Evolutionary conservation across 30 jellyfish, hydroid and myxozoan species (phyloP).

Genomic region (Morbakka virulenta): DNA sequence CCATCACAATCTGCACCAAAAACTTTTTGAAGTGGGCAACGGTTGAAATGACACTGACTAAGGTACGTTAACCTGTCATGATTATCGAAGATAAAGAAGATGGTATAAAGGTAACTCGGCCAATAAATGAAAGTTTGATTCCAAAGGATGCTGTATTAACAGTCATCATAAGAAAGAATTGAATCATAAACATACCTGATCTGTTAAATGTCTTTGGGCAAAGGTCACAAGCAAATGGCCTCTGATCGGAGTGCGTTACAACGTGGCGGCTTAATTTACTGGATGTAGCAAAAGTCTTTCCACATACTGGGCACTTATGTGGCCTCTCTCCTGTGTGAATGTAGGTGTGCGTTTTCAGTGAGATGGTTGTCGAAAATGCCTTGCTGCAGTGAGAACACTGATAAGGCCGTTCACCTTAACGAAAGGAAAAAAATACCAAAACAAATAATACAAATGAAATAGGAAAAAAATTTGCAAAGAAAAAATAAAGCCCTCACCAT

Average conservation of each 20-base stretch:
- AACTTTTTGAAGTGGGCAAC: too few relatives aligned
- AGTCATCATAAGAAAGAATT: too few relatives aligned
- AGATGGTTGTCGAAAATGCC: constrained; percentile 88
- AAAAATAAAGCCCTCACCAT: too few relatives aligned
- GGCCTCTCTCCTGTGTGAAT: constrained; percentile 98
- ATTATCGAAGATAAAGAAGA: too few relatives aligned
- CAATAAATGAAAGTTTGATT: too few relatives aligned
- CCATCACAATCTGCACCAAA: too few relatives aligned
- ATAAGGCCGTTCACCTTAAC: constrained; percentile 95
- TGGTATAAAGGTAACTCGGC: too few relatives aligned
- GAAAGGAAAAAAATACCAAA: not conserved
- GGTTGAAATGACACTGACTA: too few relatives aligned
- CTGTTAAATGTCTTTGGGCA: constrained; percentile 95
- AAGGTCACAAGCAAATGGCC: constrained; percentile 89
- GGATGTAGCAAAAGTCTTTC: constrained; percentile 96
- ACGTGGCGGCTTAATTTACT: constrained; percentile 94
- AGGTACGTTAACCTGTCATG: too few relatives aligned
- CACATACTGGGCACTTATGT: constrained; percentile 90
- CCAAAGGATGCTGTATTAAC: too few relatives aligned
- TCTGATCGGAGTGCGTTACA: constrained; percentile 91
- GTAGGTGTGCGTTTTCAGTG: constrained; percentile 93
- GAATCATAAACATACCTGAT: constrained; percentile 97
- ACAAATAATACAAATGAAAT: not conserved
- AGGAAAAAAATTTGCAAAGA: too few relatives aligned
- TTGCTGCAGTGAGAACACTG: constrained; percentile 86